phyloP scores from a whole-genome alignment of 2,113 vertebrate genomes.

The Nothoprocta perdicaria region DNA sequence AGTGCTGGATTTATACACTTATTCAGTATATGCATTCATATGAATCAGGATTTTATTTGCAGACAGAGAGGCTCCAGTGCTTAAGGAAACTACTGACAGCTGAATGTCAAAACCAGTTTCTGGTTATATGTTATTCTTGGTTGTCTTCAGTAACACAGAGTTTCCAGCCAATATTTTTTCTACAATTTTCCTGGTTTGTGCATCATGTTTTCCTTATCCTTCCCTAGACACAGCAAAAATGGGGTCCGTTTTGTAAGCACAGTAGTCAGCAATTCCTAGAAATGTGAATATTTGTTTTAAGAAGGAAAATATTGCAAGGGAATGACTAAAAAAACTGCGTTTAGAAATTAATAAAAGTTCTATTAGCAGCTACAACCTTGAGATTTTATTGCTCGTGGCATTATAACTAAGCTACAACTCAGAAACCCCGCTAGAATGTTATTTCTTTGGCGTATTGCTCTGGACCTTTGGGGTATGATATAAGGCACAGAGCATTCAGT shows the following conservation, averaged over 20 bases:
- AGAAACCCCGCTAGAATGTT: slow-evolving; percentile 32
- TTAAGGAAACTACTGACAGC: slow-evolving; percentile 45
- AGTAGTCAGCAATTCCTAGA: slow-evolving; percentile 57
- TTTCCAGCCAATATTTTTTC: slow-evolving; percentile 39
- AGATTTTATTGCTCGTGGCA: background rate
- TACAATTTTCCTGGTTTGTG: slow-evolving; percentile 33
- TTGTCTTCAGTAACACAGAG: slow-evolving; percentile 25
- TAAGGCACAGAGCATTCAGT: slow-evolving; percentile 34
- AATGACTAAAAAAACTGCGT: slow-evolving; percentile 23
- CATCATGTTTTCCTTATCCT: slow-evolving; percentile 57
- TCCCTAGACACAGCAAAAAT: slow-evolving; percentile 48
- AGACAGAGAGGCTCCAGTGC: slow-evolving; percentile 31
- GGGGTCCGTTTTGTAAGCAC: slow-evolving; percentile 19
- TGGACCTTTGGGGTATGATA: slow-evolving; percentile 52
- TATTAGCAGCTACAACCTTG: slow-evolving; percentile 23
- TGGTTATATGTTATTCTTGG: slow-evolving; percentile 61
- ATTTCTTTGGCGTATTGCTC: slow-evolving; percentile 33
- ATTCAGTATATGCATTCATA: slow-evolving; percentile 12
- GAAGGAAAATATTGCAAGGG: slow-evolving; percentile 16
- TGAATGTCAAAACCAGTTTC: slow-evolving; percentile 51
- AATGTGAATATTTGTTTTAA: slow-evolving; percentile 42
- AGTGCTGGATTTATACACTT: background rate
- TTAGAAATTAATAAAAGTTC: slow-evolving; percentile 33
- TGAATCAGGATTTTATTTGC: slow-evolving; percentile 54
- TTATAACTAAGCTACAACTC: slow-evolving; percentile 31